Evolutionary conservation across 2,797 vertebrate species (phyloP).

Genomic region (Anguilla megastoma): DNA sequence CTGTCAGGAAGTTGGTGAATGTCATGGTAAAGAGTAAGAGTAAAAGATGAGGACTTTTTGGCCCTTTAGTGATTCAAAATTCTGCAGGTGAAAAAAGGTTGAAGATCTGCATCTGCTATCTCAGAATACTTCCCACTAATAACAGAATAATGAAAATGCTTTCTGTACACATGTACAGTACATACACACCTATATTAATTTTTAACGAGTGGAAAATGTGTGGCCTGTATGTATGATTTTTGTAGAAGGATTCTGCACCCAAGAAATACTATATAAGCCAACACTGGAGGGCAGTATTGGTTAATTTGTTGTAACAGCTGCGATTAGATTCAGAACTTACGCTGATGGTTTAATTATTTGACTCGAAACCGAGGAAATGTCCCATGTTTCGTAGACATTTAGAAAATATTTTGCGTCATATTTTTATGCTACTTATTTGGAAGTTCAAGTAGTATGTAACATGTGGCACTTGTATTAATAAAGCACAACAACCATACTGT

Average conservation of each 20-base stretch:
- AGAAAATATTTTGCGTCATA: background rate
- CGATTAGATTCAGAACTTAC: background rate
- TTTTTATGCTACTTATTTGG: background rate
- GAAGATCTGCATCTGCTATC: background rate
- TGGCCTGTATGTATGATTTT: background rate
- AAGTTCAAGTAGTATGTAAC: background rate
- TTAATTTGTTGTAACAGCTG: background rate
- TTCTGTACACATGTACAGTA: background rate
- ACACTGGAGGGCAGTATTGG: background rate
- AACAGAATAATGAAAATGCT: background rate
- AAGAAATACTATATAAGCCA: background rate
- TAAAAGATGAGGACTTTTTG: no score
- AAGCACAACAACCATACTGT: slow-evolving; percentile 7
- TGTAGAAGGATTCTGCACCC: no score
- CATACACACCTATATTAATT: background rate
- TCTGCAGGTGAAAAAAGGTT: background rate
- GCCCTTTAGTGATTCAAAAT: background rate
- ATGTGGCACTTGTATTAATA: background rate
- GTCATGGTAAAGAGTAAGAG: background rate
- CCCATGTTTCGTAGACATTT: background rate
- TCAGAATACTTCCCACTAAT: background rate
- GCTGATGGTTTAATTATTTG: background rate
- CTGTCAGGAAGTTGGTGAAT: background rate
- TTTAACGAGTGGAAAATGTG: background rate
- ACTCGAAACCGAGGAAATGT: background rate